Conservation (phyloP, 2,113 vertebrate species). For the Galeopterus variegatus region DNA sequence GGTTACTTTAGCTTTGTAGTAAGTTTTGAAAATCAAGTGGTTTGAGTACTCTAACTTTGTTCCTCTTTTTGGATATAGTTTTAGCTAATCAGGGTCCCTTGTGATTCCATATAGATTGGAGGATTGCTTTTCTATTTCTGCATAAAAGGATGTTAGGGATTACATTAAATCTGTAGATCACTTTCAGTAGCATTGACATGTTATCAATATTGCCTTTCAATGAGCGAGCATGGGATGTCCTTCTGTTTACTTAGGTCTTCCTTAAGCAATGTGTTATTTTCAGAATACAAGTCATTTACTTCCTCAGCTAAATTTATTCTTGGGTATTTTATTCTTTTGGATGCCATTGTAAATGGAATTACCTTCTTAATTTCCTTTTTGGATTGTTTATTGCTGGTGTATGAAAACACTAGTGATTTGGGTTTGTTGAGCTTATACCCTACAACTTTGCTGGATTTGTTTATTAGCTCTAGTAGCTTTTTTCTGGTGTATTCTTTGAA, state of each 20-base stretch:
- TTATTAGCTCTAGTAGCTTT: neutral
- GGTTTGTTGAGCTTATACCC: neutral
- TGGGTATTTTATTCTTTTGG: neutral
- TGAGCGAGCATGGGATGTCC: neutral
- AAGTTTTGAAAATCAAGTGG: neutral
- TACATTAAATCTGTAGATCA: neutral
- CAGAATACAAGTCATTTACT: neutral
- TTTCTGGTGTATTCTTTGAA: neutral
- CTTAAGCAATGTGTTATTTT: neutral
- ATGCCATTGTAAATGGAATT: neutral
- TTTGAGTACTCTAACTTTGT: neutral
- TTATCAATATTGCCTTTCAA: neutral
- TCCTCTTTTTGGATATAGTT: neutral
- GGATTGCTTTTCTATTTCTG: constrained; percentile 1
- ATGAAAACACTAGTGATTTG: neutral
- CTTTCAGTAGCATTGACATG: neutral
- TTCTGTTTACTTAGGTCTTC: neutral
- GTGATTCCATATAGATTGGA: neutral
- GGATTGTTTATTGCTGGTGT: neutral
- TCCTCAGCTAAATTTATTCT: neutral
- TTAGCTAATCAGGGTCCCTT: neutral
- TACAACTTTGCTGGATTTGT: neutral
- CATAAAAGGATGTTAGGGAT: neutral
- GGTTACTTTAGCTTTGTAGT: neutral
- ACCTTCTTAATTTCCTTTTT: neutral